phyloP scores from a whole-genome alignment of 2,888 invertebrate species.

The Metallyticus violacea region DNA sequence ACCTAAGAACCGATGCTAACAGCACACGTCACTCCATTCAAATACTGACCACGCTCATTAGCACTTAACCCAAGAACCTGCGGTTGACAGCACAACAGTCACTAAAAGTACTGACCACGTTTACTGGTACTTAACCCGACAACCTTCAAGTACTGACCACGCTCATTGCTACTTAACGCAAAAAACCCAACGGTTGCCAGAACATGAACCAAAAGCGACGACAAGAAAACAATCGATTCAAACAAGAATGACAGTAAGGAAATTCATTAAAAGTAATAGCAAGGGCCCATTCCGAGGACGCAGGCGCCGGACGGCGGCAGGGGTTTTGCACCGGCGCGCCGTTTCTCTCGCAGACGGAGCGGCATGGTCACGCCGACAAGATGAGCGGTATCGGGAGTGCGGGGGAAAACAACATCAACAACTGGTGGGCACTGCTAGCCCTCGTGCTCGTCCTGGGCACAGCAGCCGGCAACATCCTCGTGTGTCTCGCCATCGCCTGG shows the following conservation, averaged over 20 bases:
- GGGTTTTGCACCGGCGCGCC: neutral
- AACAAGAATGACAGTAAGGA: neutral
- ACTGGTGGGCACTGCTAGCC: slow-evolving; percentile 82
- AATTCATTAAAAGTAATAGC: neutral
- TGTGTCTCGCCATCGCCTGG: slow-evolving; percentile 89
- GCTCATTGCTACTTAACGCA: neutral
- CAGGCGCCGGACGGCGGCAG: neutral
- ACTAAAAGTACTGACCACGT: neutral
- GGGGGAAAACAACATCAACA: slow-evolving; percentile 39
- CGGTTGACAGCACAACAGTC: too few relatives aligned
- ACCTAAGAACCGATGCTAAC: too few relatives aligned
- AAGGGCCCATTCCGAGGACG: neutral
- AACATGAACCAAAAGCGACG: too few relatives aligned
- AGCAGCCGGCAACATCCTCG: slow-evolving; percentile 88
- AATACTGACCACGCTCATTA: too few relatives aligned
- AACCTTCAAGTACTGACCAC: neutral
- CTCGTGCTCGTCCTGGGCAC: slow-evolving; percentile 78
- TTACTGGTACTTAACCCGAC: neutral
- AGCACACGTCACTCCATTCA: too few relatives aligned
- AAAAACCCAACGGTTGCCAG: too few relatives aligned
- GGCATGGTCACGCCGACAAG: neutral
- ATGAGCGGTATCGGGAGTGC: neutral
- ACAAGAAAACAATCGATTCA: neutral
- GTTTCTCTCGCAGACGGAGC: neutral
- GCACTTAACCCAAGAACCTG: too few relatives aligned